Percentiles rank a stretch among this genome's conserved stretches.
Conservation (phyloP, 2,888 invertebrate species). For the Anthophora plumipes region DNA sequence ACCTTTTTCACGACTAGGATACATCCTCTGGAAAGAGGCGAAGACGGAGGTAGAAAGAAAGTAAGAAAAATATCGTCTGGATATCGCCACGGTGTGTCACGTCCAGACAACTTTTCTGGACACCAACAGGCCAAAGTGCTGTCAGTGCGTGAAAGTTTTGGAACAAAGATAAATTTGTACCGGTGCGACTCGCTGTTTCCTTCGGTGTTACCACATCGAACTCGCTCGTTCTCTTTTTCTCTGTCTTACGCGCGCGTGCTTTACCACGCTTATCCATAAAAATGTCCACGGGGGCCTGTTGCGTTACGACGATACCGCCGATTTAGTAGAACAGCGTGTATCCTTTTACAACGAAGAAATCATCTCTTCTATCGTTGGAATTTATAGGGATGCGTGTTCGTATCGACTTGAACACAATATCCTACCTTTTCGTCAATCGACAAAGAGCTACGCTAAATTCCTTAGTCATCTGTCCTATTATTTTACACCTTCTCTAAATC, state of each 20-base stretch:
- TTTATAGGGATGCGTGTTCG: background rate
- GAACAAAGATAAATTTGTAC: conserved; percentile 82
- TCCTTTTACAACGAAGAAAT: conserved; percentile 17
- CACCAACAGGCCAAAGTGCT: conserved; percentile 52
- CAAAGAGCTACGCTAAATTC: background rate
- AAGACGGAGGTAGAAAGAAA: conserved; percentile 29
- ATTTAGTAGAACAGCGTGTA: conserved; percentile 37
- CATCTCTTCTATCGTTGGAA: background rate
- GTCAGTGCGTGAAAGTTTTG: conserved; percentile 80
- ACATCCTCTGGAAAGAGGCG: background rate
- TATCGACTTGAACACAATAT: background rate
- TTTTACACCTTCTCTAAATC: conserved; percentile 8
- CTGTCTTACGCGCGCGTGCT: background rate
- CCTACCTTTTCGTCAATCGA: background rate
- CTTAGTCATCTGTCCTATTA: conserved; percentile 12
- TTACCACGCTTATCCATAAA: conserved; percentile 38
- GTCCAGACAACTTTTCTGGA: conserved; percentile 46
- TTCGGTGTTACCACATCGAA: conserved; percentile 73
- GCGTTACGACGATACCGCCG: conserved; percentile 32
- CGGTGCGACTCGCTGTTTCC: conserved; percentile 43
- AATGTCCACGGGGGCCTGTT: conserved; percentile 54
- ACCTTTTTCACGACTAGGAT: conserved; percentile 36
- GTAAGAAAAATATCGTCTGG: conserved; percentile 60
- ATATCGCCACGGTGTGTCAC: conserved; percentile 59
- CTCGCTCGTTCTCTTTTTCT: conserved; percentile 26